Conservation (phyloP, 2,113 vertebrate genomes). For the Phodopus roborovskii region DNA sequence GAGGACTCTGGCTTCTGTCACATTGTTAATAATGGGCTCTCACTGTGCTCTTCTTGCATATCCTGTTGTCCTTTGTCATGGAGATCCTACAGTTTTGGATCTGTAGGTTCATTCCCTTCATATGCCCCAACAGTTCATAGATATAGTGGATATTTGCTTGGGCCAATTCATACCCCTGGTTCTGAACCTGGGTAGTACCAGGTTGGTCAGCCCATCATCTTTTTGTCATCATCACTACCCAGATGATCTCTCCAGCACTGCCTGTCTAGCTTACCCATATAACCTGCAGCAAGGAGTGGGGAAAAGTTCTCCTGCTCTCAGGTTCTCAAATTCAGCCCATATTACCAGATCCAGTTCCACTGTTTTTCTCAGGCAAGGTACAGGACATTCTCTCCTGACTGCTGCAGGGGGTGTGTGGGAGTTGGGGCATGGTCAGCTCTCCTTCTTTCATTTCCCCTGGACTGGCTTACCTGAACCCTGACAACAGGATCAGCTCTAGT, state of each 20-base stretch:
- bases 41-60: background rate
- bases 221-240: background rate
- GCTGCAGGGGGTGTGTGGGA: background rate
- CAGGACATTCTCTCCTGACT: background rate
- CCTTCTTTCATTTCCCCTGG: background rate
- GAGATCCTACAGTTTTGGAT: background rate
- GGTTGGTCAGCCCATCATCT: background rate
- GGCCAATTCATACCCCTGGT: background rate
- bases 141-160: background rate
- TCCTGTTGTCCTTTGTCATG: background rate
- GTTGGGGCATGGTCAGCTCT: background rate
- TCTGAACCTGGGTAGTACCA: background rate
- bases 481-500: background rate
- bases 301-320: background rate
- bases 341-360: background rate
- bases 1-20: background rate
- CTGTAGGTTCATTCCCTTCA: background rate
- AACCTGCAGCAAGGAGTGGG: background rate
- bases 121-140: background rate
- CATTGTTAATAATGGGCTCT: background rate
- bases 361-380: background rate
- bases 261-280: background rate
- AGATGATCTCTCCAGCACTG: background rate
- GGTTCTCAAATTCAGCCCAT: background rate
- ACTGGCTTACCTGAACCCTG: background rate